Percentiles rank a stretch among this genome's conserved stretches.
phyloP scores from a whole-genome alignment of 2,888 invertebrate genomes.

The Malachius bipustulatus region DNA sequence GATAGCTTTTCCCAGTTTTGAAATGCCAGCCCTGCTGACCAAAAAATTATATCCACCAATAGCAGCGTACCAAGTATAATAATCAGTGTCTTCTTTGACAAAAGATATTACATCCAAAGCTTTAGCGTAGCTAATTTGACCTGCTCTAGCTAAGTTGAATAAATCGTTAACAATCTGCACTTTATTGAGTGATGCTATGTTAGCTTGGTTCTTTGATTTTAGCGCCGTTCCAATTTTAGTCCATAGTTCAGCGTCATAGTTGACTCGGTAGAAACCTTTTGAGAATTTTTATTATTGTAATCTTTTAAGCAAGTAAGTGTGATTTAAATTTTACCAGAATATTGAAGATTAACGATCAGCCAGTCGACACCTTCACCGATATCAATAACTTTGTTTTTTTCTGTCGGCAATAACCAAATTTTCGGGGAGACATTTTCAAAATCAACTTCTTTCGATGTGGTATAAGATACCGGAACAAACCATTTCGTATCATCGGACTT shows the following conservation, averaged over 20 bases:
- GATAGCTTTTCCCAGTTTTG: conserved; percentile 9
- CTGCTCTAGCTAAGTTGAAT: conserved; percentile 60
- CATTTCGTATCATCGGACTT: conserved; percentile 31
- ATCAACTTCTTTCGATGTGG: conserved; percentile 33
- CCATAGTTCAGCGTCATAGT: conserved; percentile 52
- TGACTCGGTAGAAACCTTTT: conserved; percentile 57
- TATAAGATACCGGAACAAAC: conserved; percentile 43
- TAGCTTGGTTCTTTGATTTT: conserved; percentile 33
- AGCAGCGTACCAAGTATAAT: conserved; percentile 70
- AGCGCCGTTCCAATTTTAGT: conserved; percentile 38
- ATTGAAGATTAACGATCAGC: conserved; percentile 1
- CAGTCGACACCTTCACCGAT: not conserved
- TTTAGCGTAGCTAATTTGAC: conserved; percentile 45
- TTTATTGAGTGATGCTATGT: conserved; percentile 54
- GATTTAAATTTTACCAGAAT: not conserved
- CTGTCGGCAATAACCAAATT: conserved; percentile 26
- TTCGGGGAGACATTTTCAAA: conserved; percentile 34
- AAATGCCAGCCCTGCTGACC: not conserved
- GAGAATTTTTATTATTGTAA: too few species aligned
- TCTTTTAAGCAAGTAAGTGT: too few species aligned
- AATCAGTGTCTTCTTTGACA: conserved; percentile 53
- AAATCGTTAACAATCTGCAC: conserved; percentile 74
- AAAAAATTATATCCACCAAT: conserved; percentile 36
- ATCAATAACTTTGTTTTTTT: conserved; percentile 8
- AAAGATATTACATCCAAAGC: conserved; percentile 58